Percentiles rank a stretch among this genome's conserved stretches.
Conservation (phyloP, 2,888 invertebrate genomes). For the Ypsolopha scabrella region DNA sequence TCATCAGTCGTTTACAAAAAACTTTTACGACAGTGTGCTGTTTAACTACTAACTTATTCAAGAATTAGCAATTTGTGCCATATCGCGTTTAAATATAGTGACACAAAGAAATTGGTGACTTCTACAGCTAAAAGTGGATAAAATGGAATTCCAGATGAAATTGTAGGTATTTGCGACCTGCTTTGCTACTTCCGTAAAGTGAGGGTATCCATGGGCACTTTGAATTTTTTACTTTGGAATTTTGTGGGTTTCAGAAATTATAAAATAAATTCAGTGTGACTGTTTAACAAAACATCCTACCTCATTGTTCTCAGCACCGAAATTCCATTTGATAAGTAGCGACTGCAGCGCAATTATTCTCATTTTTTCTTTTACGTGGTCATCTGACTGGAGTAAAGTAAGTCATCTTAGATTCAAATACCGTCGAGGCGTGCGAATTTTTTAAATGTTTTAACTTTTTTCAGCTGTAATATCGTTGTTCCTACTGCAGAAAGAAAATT, state of each 20-base stretch:
- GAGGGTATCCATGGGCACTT: slow-evolving; percentile 43
- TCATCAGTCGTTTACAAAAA: slow-evolving; percentile 34
- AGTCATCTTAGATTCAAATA: not conserved
- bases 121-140: not conserved
- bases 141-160: slow-evolving; percentile 15
- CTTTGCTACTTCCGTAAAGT: slow-evolving; percentile 59
- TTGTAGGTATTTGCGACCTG: slow-evolving; percentile 48
- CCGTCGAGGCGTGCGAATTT: slow-evolving; percentile 10
- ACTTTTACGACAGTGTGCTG: slow-evolving; percentile 26
- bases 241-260: not conserved
- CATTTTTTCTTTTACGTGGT: slow-evolving; percentile 31
- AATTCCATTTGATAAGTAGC: slow-evolving; percentile 14
- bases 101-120: not conserved
- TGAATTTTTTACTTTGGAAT: slow-evolving; percentile 23
- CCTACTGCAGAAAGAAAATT: slow-evolving; percentile 13
- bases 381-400: slow-evolving; percentile 31
- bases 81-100: not conserved
- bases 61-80: not conserved
- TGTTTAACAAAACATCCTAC: too few relatives aligned
- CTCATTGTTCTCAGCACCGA: slow-evolving; percentile 10
- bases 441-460: slow-evolving; percentile 23
- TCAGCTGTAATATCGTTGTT: slow-evolving; percentile 16
- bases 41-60: slow-evolving; percentile 16
- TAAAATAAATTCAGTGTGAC: too few relatives aligned
- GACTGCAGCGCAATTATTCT: slow-evolving; percentile 18